Evolutionary conservation across 2,888 invertebrate species (phyloP).

Genomic region (Hyppa rectilinea): DNA sequence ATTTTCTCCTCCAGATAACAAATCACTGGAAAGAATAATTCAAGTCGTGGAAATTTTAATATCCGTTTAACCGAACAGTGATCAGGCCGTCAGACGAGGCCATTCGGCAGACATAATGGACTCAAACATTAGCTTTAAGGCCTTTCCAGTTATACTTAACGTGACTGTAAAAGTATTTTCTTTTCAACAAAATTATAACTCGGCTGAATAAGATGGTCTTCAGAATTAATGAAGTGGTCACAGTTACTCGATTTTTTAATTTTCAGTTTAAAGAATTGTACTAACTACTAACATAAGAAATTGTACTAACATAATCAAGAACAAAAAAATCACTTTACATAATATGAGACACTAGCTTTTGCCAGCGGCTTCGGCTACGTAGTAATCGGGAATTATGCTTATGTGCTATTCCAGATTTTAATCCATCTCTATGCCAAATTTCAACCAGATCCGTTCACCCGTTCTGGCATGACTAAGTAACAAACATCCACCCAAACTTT

Average conservation of each 20-base stretch:
- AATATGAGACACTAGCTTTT: too few relatives aligned
- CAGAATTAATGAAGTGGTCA: conserved; percentile 29
- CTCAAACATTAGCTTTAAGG: conserved; percentile 75
- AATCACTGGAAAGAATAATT: conserved; percentile 61
- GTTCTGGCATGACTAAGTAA: too few relatives aligned
- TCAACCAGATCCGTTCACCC: too few relatives aligned
- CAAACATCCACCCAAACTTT: too few relatives aligned
- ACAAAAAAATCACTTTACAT: too few relatives aligned
- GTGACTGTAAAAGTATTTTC: conserved; percentile 64
- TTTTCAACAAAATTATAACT: conserved; percentile 34
- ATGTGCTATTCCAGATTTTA: too few relatives aligned
- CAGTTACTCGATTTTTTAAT: conserved; percentile 8
- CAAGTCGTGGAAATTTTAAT: conserved; percentile 68
- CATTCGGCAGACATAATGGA: conserved; percentile 72
- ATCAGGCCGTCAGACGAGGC: conserved; percentile 54
- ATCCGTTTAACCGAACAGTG: conserved; percentile 64
- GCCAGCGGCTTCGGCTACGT: too few relatives aligned
- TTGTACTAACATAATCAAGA: too few relatives aligned
- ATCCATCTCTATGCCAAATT: too few relatives aligned
- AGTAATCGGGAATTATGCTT: too few relatives aligned
- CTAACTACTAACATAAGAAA: too few relatives aligned
- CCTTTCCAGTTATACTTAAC: conserved; percentile 69
- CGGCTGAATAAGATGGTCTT: conserved; percentile 37
- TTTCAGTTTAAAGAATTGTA: too few relatives aligned
- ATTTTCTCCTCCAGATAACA: conserved; percentile 58